Base-by-base conservation (phyloP, 2,797 vertebrate species). In the Xyrichtys novacula region DNA sequence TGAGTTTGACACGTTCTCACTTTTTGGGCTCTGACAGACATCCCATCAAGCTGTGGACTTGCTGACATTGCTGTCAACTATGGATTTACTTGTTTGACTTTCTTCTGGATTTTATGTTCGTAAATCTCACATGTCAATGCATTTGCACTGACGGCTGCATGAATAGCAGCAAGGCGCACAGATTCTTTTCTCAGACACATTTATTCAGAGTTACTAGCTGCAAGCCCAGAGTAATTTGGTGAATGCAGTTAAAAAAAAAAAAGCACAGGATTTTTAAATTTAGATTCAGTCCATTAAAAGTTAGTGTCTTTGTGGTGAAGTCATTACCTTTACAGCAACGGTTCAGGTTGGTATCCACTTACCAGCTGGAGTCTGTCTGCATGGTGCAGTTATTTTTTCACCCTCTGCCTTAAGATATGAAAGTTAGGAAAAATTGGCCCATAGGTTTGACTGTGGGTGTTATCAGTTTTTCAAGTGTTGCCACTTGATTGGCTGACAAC, bases 21-120 rank as follows among this genome's bases (percentile, higher is more conserved):
- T 71, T 49, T 65, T 57, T 38, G 40, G 40, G 59, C 32, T 46
- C 59, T 84, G 70, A 85, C 65, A 81, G 76, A 66, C 56, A 2
- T 48, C 58, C 42, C 65, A 26, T 80, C 66, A 73, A 63, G 40
- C 38, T 47, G 55, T 83, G 71, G 80, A 76, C 48, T 25, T 54
- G 65, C 68, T 73, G 85, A 75, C 78, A 64, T n/a, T 10, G 52
- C 64, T 80, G 78, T 76, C 76, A 79, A 22, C 49, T 2, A 53
- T 19, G 43, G 15, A 64, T 85, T 83, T 39, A 25, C 32, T 64
- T 74, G 55, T 82, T 52, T 55, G 44, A 57, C 46, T 44, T 74
- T 65, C 40, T 80, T 56, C 62, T 5, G 44, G 53, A 46, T 56
- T 74, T 47, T 81, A 65, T 85, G 50, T 71, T 60, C 53, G 68